phyloP scores from a whole-genome alignment of 2,888 invertebrate species.

The Cheilosia scutellata region DNA sequence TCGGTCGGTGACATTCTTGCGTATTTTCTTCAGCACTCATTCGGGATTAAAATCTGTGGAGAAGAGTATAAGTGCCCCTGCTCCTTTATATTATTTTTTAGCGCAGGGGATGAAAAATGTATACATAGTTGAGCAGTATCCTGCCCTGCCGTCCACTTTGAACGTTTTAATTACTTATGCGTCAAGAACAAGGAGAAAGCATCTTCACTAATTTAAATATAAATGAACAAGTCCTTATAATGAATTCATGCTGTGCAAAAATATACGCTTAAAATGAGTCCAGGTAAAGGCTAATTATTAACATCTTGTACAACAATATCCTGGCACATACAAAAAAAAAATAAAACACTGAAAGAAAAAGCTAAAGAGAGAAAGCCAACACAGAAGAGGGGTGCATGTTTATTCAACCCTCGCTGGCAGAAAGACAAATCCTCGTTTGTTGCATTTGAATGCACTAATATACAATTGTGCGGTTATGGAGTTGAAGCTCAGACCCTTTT shows the following conservation, averaged over 20 bases:
- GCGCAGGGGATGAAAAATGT: not conserved
- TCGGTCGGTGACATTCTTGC: slow-evolving; percentile 13
- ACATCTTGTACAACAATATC: slow-evolving; percentile 52
- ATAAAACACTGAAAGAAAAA: not conserved
- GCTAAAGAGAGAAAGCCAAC: slow-evolving; percentile 6
- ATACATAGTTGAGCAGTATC: not conserved
- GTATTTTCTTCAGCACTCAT: slow-evolving; percentile 7
- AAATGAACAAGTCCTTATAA: slow-evolving; percentile 68
- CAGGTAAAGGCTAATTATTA: slow-evolving; percentile 72
- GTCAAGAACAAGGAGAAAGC: slow-evolving; percentile 7
- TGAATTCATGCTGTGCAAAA: slow-evolving; percentile 56
- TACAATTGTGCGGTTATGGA: slow-evolving; percentile 42
- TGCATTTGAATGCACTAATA: slow-evolving; percentile 63
- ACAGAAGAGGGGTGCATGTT: slow-evolving; percentile 21
- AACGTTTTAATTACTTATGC: slow-evolving; percentile 58
- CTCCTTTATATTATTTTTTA: not conserved
- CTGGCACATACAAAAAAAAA: slow-evolving; percentile 11
- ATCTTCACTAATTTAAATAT: slow-evolving; percentile 60
- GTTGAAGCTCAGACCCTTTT: slow-evolving; percentile 48
- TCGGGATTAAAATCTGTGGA: slow-evolving; percentile 27
- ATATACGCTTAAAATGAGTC: slow-evolving; percentile 67
- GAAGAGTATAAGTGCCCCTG: not conserved
- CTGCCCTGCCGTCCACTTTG: slow-evolving; percentile 20
- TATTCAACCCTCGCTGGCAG: slow-evolving; percentile 25
- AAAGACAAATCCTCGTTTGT: slow-evolving; percentile 59